phyloP scores from a whole-genome alignment of 2,113 vertebrate genomes.

The Brachirus orientalis region DNA sequence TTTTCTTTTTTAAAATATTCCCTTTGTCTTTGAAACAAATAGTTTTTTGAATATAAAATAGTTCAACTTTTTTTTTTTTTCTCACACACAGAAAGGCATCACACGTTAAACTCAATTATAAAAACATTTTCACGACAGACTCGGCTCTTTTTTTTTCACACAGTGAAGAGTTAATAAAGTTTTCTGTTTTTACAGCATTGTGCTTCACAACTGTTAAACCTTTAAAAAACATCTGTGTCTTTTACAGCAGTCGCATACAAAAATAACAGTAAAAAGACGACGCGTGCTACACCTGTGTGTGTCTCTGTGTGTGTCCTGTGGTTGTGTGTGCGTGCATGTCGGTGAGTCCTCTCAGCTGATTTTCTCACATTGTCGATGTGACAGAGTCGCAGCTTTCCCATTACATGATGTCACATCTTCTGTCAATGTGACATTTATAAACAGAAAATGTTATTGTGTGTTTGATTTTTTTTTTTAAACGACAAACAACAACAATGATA shows the following conservation, averaged over 20 bases:
- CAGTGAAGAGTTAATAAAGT: conserved; percentile 18
- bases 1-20: conserved; percentile 68
- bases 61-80: conserved; percentile 15
- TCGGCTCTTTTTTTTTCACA: conserved; percentile 24
- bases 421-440: no score
- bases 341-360: background rate
- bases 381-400: no score
- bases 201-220: conserved; percentile 53
- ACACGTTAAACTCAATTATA: conserved; percentile 53
- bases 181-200: conserved; percentile 22
- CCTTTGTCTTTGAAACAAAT: conserved; percentile 40
- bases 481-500: no score
- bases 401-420: no score
- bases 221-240: conserved; percentile 25
- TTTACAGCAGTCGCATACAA: conserved; percentile 61
- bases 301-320: background rate
- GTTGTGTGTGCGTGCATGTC: background rate
- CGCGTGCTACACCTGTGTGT: conserved; percentile 71
- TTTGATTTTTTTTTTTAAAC: background rate
- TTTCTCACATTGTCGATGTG: no score
- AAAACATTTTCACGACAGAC: conserved; percentile 47
- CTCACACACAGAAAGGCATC: conserved; percentile 28
- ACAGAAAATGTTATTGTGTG: background rate
- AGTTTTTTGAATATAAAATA: conserved; percentile 60
- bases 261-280: conserved; percentile 72